These are phyloP conservation scores for Hecatera dysodea DNA, from an alignment of 2,888 invertebrate genomes.

Conservation along the genomic window DNA sequence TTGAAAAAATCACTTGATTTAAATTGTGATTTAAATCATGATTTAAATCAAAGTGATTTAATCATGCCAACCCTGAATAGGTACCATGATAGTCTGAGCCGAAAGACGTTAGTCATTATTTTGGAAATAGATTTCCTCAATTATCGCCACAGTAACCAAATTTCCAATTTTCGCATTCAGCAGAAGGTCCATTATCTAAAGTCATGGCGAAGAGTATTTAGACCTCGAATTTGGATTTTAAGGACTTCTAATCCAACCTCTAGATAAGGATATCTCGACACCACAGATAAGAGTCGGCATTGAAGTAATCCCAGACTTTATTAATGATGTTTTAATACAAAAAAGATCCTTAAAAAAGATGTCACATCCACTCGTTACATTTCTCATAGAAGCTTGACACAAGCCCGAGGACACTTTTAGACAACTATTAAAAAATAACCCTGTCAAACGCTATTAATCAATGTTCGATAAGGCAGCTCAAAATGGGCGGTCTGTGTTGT, in stretches of 20 bases:
- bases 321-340: slow-evolving; percentile 6
- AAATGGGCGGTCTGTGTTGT: slow-evolving; percentile 86
- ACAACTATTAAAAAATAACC: slow-evolving; percentile 84
- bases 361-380: slow-evolving; percentile 44
- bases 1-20: too few relatives aligned
- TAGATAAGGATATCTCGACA: background rate
- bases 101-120: background rate
- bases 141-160: background rate
- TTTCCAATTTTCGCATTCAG: background rate
- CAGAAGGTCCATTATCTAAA: background rate
- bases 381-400: slow-evolving; percentile 48
- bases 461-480: slow-evolving; percentile 85
- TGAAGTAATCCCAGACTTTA: slow-evolving; percentile 2
- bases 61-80: too few relatives aligned
- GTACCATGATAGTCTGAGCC: background rate
- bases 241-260: background rate
- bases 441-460: slow-evolving; percentile 87
- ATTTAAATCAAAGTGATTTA: too few relatives aligned
- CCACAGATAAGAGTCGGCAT: background rate
- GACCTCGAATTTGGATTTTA: background rate
- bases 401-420: slow-evolving; percentile 76
- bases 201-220: background rate
- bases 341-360: slow-evolving; percentile 2
- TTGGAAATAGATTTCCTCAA: background rate
- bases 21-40: too few relatives aligned